Evolutionary conservation across 2,797 vertebrate genomes (phyloP).

Genomic region (Tarsius wallacei): DNA sequence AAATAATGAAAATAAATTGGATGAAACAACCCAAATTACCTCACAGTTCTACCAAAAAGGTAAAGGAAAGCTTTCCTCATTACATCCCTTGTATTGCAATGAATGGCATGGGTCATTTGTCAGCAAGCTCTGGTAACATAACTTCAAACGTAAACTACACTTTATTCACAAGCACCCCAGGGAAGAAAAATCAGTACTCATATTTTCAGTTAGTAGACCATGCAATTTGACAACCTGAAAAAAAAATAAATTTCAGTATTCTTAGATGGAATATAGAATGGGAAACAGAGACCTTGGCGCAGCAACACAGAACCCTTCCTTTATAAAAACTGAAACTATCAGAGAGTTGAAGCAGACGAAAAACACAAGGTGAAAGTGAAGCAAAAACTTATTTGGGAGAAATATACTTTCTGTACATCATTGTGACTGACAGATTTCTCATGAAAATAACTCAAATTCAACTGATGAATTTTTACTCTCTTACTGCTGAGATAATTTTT

Average conservation of each 20-base stretch:
- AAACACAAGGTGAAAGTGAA: slow-evolving; percentile 28
- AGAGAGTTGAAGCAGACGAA: slow-evolving; percentile 8
- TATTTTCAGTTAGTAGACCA: slow-evolving; percentile 33
- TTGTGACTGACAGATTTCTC: slow-evolving; percentile 23
- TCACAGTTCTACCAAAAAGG: neutral
- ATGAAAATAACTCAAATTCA: slow-evolving; percentile 44
- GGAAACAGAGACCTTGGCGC: neutral
- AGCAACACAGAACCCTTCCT: neutral
- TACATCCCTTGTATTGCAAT: no score
- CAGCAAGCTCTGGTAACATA: neutral
- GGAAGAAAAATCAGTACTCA: neutral
- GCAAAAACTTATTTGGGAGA: slow-evolving; percentile 52
- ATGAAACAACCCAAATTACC: neutral
- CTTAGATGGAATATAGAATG: neutral
- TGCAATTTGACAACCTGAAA: slow-evolving; percentile 26
- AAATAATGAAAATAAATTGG: neutral
- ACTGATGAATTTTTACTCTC: neutral
- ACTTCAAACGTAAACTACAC: neutral
- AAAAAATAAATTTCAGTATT: neutral
- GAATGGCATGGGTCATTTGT: neutral
- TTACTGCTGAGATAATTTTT: neutral
- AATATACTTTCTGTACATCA: slow-evolving; percentile 44
- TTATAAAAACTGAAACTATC: neutral
- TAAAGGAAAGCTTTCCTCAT: neutral
- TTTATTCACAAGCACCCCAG: neutral